These are phyloP conservation scores for Myopa testacea DNA, from an alignment of 2,888 invertebrate species.

Conservation along the genomic window DNA sequence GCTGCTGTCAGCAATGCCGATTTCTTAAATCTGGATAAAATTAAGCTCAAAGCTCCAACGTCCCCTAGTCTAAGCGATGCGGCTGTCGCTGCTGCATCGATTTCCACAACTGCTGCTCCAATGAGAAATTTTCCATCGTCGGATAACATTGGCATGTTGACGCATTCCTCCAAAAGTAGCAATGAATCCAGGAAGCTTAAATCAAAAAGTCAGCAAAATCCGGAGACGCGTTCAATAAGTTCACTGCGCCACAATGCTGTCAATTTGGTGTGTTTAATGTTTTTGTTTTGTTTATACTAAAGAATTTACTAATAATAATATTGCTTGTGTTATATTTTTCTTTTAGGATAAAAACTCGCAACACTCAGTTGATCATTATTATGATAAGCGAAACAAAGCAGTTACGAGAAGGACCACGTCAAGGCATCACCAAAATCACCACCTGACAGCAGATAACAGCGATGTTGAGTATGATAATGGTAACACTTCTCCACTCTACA, in stretches of 20 bases:
- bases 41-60: constrained; percentile 50
- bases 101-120: constrained; percentile 43
- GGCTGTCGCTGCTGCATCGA: constrained; percentile 42
- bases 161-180: constrained; percentile 62
- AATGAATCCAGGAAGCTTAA: constrained; percentile 57
- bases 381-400: constrained; percentile 53
- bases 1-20: constrained; percentile 57
- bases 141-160: constrained; percentile 61
- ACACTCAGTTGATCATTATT: constrained; percentile 53
- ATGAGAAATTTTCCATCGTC: constrained; percentile 54
- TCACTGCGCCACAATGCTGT: constrained; percentile 58
- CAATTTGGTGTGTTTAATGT: constrained; percentile 50
- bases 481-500: constrained; percentile 76
- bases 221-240: constrained; percentile 50
- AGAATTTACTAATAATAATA: neutral
- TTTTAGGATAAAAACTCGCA: constrained; percentile 55
- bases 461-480: constrained; percentile 73
- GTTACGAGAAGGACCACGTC: constrained; percentile 51
- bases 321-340: neutral
- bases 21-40: constrained; percentile 58
- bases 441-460: constrained; percentile 60
- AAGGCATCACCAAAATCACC: constrained; percentile 51
- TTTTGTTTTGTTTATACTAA: neutral
- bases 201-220: constrained; percentile 45
- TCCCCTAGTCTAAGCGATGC: constrained; percentile 57